Conservation (phyloP, 2,888 invertebrate species). For the Lamellibrachia columna region DNA sequence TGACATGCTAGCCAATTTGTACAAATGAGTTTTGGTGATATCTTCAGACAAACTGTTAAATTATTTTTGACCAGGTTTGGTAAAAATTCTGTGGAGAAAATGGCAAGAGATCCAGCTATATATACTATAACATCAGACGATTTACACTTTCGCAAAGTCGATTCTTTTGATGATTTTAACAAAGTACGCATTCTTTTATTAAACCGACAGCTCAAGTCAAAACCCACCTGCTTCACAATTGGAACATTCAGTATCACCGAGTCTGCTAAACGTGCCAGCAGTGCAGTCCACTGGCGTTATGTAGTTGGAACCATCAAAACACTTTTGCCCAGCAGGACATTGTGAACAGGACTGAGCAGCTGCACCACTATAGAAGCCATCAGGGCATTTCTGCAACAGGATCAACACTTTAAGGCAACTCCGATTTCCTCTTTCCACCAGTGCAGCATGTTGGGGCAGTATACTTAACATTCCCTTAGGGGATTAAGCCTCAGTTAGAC, state of each 20-base stretch:
- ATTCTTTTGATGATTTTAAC: too few species aligned
- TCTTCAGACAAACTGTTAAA: too few species aligned
- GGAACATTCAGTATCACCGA: conserved; percentile 48
- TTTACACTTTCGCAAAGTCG: too few species aligned
- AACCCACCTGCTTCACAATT: conserved; percentile 49
- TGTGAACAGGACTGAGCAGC: conserved; percentile 52
- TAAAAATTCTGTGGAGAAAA: too few species aligned
- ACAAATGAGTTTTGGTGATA: too few species aligned
- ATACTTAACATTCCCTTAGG: too few species aligned
- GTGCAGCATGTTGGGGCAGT: neutral
- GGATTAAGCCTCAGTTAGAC: too few species aligned
- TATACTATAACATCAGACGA: too few species aligned
- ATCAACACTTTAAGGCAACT: neutral
- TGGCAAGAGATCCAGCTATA: too few species aligned
- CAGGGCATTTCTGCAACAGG: conserved; percentile 46
- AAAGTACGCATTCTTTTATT: too few species aligned
- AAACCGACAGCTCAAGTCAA: neutral
- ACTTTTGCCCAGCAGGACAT: conserved; percentile 52
- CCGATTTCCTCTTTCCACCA: neutral
- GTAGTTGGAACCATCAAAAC: conserved; percentile 39
- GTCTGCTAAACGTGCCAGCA: conserved; percentile 50
- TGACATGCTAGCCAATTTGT: too few species aligned
- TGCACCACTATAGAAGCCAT: conserved; percentile 52
- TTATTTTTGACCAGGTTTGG: too few species aligned
- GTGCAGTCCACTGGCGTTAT: conserved; percentile 45